Evolutionary conservation across 2,888 invertebrate genomes (phyloP).

Genomic region (Drosophila anomalipes): DNA sequence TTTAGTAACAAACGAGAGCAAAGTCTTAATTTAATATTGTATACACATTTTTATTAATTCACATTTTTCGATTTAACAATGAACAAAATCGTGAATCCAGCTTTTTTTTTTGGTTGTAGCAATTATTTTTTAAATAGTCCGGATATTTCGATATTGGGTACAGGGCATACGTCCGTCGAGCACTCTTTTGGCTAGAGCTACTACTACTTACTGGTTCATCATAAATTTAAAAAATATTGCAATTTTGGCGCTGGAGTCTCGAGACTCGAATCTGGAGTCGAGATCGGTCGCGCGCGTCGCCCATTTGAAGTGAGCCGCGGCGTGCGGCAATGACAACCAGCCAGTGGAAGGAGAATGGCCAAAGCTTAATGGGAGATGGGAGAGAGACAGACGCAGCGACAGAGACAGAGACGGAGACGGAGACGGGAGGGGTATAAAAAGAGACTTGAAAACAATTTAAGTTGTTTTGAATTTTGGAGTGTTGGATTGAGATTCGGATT

Average conservation of each 20-base stretch:
- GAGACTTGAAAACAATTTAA: conserved; percentile 26
- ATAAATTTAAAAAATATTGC: conserved; percentile 78
- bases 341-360: conserved; percentile 45
- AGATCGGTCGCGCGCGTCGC: conserved; percentile 43
- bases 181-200: not conserved
- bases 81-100: not conserved
- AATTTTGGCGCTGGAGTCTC: conserved; percentile 66
- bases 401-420: not conserved
- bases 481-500: conserved; percentile 42
- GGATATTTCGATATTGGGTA: not conserved
- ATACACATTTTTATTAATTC: not conserved
- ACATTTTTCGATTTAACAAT: not conserved
- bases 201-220: conserved; percentile 58
- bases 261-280: conserved; percentile 18
- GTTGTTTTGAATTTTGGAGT: conserved; percentile 34
- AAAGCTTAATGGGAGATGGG: conserved; percentile 40
- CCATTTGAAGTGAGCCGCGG: conserved; percentile 77
- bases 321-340: conserved; percentile 70
- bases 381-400: not conserved
- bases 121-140: not conserved
- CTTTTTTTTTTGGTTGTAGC: not conserved
- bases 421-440: not conserved
- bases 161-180: conserved; percentile 9
- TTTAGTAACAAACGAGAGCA: not conserved
- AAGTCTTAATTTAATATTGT: not conserved